Conservation (phyloP, 2,797 vertebrate species). For the Distichodus sexfasciatus region DNA sequence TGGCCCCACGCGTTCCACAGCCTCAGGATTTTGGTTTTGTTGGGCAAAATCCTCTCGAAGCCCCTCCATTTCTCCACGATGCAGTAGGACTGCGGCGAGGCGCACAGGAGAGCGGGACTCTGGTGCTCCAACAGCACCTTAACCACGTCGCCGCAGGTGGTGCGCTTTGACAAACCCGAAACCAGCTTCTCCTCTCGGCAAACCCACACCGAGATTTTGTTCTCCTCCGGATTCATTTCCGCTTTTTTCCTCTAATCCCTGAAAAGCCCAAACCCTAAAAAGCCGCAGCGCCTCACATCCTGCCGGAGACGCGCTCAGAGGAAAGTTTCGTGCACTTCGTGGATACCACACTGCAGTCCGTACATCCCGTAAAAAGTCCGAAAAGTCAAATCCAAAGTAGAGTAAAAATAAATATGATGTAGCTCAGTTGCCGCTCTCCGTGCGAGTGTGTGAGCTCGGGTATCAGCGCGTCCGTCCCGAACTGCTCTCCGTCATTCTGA, state of each 20-base stretch:
- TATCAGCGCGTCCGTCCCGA: too few species aligned
- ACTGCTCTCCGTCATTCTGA: too few species aligned
- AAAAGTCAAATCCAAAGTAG: too few species aligned
- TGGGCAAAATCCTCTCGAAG: conserved; percentile 90
- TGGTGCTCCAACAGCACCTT: conserved; percentile 87
- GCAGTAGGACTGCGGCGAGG: conserved; percentile 85
- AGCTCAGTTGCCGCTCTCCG: too few species aligned
- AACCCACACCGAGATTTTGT: conserved; percentile 93
- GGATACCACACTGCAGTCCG: too few species aligned
- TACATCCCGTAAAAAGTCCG: too few species aligned
- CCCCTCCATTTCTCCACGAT: conserved; percentile 97
- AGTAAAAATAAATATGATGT: too few species aligned
- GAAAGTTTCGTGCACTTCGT: too few species aligned
- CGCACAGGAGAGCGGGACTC: conserved; percentile 79
- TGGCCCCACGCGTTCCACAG: conserved; percentile 95
- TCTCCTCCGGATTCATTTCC: conserved; percentile 83
- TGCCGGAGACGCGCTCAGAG: too few species aligned
- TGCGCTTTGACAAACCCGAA: conserved; percentile 87
- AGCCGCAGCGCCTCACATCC: background rate
- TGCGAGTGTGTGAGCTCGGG: too few species aligned
- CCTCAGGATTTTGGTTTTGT: conserved; percentile 89
- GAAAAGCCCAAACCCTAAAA: too few species aligned
- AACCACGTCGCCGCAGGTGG: conserved; percentile 92
- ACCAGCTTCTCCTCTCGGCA: conserved; percentile 95
- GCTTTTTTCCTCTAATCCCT: background rate